A percentile compares a stretch with the other conserved stretches of the same genome.
Evolutionary conservation across 2,797 vertebrate genomes (phyloP).

Genomic region (Arremon brunneinucha): DNA sequence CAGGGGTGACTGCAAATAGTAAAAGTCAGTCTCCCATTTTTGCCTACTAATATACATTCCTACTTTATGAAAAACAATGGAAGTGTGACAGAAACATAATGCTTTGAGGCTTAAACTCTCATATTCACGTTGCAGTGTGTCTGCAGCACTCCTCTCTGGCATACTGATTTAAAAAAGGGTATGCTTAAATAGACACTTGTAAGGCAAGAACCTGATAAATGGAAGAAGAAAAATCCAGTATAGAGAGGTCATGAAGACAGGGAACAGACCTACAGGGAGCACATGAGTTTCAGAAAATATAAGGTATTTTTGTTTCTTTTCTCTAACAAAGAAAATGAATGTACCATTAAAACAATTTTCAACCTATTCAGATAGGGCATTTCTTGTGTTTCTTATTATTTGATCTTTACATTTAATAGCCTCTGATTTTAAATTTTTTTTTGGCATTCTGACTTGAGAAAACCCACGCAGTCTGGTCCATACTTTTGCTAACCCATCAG

Average conservation of each 20-base stretch:
- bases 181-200: neutral
- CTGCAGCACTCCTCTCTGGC: neutral
- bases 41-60: conserved; percentile 31
- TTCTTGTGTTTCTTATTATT: neutral
- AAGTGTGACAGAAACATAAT: conserved; percentile 51
- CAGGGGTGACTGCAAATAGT: neutral
- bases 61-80: conserved; percentile 55
- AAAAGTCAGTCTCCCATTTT: conserved; percentile 53
- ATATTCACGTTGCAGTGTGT: neutral
- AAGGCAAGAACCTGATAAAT: neutral
- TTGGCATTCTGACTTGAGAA: neutral
- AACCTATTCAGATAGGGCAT: neutral
- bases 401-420: neutral
- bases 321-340: neutral
- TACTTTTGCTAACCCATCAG: neutral
- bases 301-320: neutral
- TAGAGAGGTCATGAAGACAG: neutral
- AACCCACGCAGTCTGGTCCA: neutral
- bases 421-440: neutral
- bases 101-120: conserved; percentile 43
- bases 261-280: neutral
- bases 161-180: neutral
- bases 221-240: neutral
- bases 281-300: neutral
- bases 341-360: neutral